Base-by-base conservation (phyloP, 2,888 invertebrate species). In the Muscina levida region DNA sequence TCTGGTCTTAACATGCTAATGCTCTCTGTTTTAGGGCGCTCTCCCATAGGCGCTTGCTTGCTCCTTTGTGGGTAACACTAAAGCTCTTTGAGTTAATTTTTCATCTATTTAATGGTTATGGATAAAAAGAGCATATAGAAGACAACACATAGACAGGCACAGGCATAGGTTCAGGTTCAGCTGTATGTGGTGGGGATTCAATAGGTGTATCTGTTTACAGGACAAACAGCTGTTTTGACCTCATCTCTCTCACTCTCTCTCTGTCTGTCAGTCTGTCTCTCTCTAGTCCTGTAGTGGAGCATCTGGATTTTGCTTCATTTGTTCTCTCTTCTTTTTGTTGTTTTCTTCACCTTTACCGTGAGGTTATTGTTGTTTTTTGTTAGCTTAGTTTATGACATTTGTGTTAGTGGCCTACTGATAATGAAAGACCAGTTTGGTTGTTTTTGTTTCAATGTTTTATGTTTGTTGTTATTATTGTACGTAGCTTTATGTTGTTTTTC, bases 351-450 rank as follows among this genome's bases (percentile, higher is more conserved):
- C n/a, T n/a, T n/a, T n/a, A n/a, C n/a, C n/a, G n/a, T n/a, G n/a
- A n/a, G n/a, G n/a, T n/a, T n/a, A n/a, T n/a, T n/a, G n/a, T 3
- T 71, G 62, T 51, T 72, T 72, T 17, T 53, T 71, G 15, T 53
- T 56, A 46, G 42, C 74, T 67, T 72, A 59, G 68, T 59, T 79
- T 70, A 56, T 79, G 74, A 19, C 19, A 48, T 39, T 5, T 46
- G 68, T 74, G 74, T 72, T 72, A 74, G 72, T 81, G 81, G 74
- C 81, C 81, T 81, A 81, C 74, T 81, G 81, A 77, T 72, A 81
- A 81, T 81, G 81, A 81, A 81, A 81, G 81, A 68, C 73, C n/a
- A n/a, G 77, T 22, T 19, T 62, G 17, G 5, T 22, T 17, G 31
- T 59, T 57, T 56, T 57, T 62, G 71, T 71, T n/a, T n/a, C n/a